Percentiles rank a stretch among this genome's conserved stretches.
Conservation (phyloP, 2,797 vertebrate genomes). For the Paramormyrops hopkinsi region DNA sequence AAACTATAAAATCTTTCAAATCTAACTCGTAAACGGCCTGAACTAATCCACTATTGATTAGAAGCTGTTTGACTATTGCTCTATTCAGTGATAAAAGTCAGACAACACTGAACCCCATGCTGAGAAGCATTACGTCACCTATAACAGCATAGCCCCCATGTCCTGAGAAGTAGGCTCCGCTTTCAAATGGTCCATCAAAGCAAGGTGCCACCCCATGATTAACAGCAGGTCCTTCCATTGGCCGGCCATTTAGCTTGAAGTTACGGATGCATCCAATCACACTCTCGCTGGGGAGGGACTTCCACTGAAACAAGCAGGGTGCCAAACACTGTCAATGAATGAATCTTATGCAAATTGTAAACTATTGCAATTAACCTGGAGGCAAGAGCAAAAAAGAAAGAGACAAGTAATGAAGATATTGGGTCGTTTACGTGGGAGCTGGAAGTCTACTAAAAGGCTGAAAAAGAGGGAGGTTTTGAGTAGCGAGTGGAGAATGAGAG, state of each 20-base stretch:
- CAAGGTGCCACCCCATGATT: conserved; percentile 73
- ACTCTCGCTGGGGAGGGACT: conserved; percentile 72
- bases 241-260: conserved; percentile 71
- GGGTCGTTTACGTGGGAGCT: background rate
- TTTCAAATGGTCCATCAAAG: conserved; percentile 64
- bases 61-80: background rate
- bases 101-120: background rate
- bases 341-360: background rate
- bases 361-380: background rate
- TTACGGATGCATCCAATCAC: conserved; percentile 81
- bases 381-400: background rate
- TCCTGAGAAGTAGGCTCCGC: conserved; percentile 78
- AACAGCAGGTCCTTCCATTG: conserved; percentile 54
- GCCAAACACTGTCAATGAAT: background rate
- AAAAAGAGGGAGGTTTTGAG: background rate
- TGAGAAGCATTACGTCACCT: conserved; percentile 60
- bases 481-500: background rate
- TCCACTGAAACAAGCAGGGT: conserved; percentile 46
- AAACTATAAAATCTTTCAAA: background rate
- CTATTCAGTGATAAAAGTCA: background rate
- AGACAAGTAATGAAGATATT: background rate
- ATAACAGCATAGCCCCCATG: conserved; percentile 68
- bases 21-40: background rate
- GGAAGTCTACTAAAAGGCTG: background rate
- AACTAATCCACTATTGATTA: background rate